phyloP scores from a whole-genome alignment of 23 tunicate species.

The Halocynthia roretzi region DNA sequence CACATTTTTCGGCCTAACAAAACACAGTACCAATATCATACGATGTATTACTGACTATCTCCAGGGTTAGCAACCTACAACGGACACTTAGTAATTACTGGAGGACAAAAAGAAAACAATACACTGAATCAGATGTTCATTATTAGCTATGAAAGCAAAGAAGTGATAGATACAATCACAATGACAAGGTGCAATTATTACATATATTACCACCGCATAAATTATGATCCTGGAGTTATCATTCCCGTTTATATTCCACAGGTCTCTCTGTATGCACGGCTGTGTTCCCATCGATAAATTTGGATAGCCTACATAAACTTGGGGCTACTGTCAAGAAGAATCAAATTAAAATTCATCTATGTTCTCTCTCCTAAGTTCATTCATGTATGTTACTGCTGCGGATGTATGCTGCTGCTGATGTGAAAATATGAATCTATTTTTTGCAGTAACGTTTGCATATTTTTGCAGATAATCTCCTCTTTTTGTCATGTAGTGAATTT shows the following conservation, averaged over 20 bases:
- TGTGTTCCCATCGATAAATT: constrained; percentile 89
- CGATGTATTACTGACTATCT: not conserved
- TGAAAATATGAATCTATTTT: no score
- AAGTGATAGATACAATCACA: constrained; percentile 43
- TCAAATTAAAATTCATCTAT: no score
- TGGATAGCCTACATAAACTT: constrained; percentile 7
- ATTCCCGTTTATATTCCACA: no score
- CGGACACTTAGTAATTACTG: constrained; percentile 80
- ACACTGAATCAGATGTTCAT: constrained; percentile 79
- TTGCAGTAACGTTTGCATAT: no score
- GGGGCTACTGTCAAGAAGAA: no score
- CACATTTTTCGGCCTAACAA: not conserved
- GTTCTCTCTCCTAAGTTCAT: no score
- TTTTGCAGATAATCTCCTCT: no score
- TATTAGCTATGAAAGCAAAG: constrained; percentile 52
- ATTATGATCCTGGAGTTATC: no score
- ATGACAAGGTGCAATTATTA: constrained; percentile 25
- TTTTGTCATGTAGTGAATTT: no score
- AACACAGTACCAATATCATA: not conserved
- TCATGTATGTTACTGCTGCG: no score
- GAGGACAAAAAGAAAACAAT: constrained; percentile 88
- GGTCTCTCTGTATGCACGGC: constrained; percentile 92
- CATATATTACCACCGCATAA: no score
- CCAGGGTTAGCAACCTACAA: constrained; percentile 77
- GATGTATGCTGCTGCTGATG: no score